These are phyloP conservation scores for Galemys pyrenaicus DNA, from an alignment of 2,113 vertebrate species.

Conservation along the genomic window DNA sequence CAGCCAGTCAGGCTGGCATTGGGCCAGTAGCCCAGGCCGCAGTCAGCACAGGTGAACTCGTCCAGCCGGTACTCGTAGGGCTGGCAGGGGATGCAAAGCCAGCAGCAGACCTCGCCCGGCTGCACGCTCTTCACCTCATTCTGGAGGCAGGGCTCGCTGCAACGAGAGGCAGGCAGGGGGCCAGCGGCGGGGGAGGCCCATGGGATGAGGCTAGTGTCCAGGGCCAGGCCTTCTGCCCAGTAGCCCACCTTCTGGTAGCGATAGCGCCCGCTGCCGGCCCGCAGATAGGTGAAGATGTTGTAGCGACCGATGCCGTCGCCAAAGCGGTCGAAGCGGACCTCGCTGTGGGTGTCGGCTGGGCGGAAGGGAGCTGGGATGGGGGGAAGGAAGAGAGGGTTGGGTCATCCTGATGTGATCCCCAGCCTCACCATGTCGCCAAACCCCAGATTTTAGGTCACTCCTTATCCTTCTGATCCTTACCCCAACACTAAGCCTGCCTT, in stretches of 20 bases:
- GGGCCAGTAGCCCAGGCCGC: conserved; percentile 95
- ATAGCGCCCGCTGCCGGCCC: conserved; percentile 87
- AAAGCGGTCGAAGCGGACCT: conserved; percentile 92
- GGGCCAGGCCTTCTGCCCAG: conserved; percentile 94
- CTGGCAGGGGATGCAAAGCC: conserved; percentile 98
- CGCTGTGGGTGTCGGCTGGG: conserved; percentile 90
- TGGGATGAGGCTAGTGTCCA: conserved; percentile 91
- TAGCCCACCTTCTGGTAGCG: conserved; percentile 95
- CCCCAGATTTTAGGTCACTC: not conserved
- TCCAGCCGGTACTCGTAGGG: conserved; percentile 95
- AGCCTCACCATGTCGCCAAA: not conserved
- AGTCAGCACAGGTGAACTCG: conserved; percentile 96
- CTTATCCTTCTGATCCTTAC: not conserved
- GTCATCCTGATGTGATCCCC: not conserved
- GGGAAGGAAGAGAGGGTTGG: conserved; percentile 11
- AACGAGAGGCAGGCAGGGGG: conserved; percentile 93
- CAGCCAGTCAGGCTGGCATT: conserved; percentile 93
- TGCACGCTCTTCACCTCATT: conserved; percentile 98
- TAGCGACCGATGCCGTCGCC: conserved; percentile 97
- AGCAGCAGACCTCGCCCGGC: conserved; percentile 98
- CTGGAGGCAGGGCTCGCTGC: conserved; percentile 97
- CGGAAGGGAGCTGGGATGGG: conserved; percentile 92
- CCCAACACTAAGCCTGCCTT: not conserved
- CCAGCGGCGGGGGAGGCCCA: conserved; percentile 85
- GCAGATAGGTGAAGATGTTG: conserved; percentile 97